Evolutionary conservation across 2,888 invertebrate species (phyloP), one percentile per base, ranked within the genome.

Genomic region (Clunio marinus): DNA sequence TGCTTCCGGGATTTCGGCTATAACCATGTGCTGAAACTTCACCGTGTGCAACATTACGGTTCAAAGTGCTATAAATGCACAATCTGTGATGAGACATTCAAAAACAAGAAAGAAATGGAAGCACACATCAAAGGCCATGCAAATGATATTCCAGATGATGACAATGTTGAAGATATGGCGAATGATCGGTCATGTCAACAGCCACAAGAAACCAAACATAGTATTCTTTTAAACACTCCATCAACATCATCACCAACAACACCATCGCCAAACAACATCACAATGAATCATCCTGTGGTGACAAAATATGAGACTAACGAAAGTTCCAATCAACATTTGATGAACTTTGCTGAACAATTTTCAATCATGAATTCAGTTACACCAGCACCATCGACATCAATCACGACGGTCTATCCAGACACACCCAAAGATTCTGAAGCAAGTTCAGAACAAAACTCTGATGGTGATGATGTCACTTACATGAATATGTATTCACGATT

Each of bases 1-100:
- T 94, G 93, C 75, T 88, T 91, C 70, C 90, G 93, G 71, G 89
- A 90, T 68, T 94, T 94, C 75, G 93, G 93, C 7, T 93, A 94
- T 78, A 93, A 93, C 76, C 93, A 93, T 76, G 93, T 94, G 2
- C 80, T 93, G 70, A 93, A 93, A 77, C 80, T 93, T 68, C 94
- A 94, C 76, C 88, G 90, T 71, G 93, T 93, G 35, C 91, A 93
- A 72, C 94, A 94, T 77, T 93, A 91, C 73, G 93, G 93, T 0
- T 91, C 93, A 76, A 92, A 93, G 74, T 92, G 93, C 70, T 93
- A 94, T 80, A 92, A 93, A 74, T 94, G 94, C 77, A 93, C 93
- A 2, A 88, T 93, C 24, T 94, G 94, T 78, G 90, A 93, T 74
- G 90, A 91, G 73, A 93, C 93, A 0, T 94, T 94, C 75, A 91